phyloP scores from a whole-genome alignment of 2,113 vertebrate species.

The Passer montanus region DNA sequence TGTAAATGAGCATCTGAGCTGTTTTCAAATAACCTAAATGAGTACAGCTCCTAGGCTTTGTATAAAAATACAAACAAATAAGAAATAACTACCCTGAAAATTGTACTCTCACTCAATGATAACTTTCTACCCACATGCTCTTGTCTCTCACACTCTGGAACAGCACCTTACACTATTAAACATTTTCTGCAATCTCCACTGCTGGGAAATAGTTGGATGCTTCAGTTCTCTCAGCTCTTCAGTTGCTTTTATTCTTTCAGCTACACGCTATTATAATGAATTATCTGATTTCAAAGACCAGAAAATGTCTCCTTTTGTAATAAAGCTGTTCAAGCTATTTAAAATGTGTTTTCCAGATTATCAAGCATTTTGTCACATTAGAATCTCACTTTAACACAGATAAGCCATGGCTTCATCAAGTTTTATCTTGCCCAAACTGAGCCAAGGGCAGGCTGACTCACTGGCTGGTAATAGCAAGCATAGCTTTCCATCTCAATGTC shows the following conservation, averaged over 20 bases:
- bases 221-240: background rate
- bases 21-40: background rate
- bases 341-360: slow-evolving; percentile 52
- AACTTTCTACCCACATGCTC: background rate
- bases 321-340: slow-evolving; percentile 13
- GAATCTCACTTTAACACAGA: background rate
- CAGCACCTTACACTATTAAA: background rate
- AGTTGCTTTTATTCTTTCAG: slow-evolving; percentile 33
- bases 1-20: background rate
- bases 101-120: background rate
- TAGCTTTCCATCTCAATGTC: background rate
- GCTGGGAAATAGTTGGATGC: background rate
- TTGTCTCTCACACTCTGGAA: background rate
- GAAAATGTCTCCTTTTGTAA: slow-evolving; percentile 17
- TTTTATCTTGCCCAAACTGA: slow-evolving; percentile 28
- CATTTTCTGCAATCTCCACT: background rate
- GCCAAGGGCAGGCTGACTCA: background rate
- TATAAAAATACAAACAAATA: background rate
- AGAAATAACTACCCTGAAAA: background rate
- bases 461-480: background rate
- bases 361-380: slow-evolving; percentile 11
- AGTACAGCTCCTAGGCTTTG: background rate
- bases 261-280: background rate
- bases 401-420: slow-evolving; percentile 13
- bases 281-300: slow-evolving; percentile 30